Conservation (phyloP, 1,140 invertebrate genomes). For the Mercenaria mercenaria region DNA sequence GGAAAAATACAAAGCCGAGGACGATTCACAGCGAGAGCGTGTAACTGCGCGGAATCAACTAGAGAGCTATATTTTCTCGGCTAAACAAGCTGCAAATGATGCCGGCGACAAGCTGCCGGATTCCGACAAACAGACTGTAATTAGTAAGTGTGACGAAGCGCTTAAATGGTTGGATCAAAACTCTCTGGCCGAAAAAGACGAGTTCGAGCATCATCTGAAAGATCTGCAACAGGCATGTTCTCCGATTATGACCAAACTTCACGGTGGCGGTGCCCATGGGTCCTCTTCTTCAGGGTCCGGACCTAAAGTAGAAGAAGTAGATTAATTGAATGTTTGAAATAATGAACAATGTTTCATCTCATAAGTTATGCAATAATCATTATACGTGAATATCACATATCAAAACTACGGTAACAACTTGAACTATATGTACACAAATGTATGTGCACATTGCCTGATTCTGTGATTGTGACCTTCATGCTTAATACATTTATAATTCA, state of each 20-base stretch:
- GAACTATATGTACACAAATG: too few relatives aligned
- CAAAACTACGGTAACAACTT: too few relatives aligned
- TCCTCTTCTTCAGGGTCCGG: constrained; percentile 39
- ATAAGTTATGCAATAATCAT: too few relatives aligned
- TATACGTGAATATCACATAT: too few relatives aligned
- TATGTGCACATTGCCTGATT: too few relatives aligned
- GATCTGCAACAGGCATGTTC: constrained; percentile 84
- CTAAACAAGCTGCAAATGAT: constrained; percentile 94
- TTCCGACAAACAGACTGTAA: constrained; percentile 93
- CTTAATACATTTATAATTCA: too few relatives aligned
- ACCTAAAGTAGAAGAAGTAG: constrained; percentile 79
- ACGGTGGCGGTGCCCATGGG: constrained; percentile 65
- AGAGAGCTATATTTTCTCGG: constrained; percentile 90
- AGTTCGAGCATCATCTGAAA: constrained; percentile 82
- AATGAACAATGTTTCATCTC: too few relatives aligned
- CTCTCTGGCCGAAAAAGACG: constrained; percentile 87
- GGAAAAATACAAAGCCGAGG: constrained; percentile 94
- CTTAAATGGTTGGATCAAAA: constrained; percentile 98
- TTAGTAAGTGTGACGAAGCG: constrained; percentile 96
- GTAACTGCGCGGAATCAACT: constrained; percentile 92
- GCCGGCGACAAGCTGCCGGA: constrained; percentile 90
- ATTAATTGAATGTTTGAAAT: constrained; percentile 76
- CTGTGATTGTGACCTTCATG: too few relatives aligned
- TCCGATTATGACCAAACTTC: constrained; percentile 86
- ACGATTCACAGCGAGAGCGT: constrained; percentile 94